These are phyloP conservation scores for Philypnodon macrostomus DNA, from an alignment of 2,797 vertebrate species.

Conservation along the genomic window DNA sequence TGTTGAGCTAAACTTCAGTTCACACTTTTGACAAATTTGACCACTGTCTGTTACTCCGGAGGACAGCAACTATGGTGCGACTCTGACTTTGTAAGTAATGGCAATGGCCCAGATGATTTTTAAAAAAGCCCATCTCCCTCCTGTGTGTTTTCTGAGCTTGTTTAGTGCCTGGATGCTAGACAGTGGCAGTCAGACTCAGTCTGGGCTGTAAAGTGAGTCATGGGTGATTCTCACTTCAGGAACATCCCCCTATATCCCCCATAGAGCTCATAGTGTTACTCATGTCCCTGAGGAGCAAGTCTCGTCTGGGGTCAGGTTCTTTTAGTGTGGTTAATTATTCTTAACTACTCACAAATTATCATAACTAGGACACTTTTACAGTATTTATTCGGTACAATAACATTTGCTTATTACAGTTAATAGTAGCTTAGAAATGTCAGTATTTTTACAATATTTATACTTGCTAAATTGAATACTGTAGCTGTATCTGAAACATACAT, in stretches of 20 bases:
- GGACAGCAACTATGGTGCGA: conserved; percentile 46
- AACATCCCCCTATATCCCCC: conserved; percentile 7
- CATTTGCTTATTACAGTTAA: too few relatives aligned
- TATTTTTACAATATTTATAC: too few relatives aligned
- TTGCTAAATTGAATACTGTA: too few relatives aligned
- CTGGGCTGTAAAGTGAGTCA: conserved; percentile 56
- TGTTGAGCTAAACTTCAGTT: background rate
- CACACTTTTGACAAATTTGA: conserved; percentile 7
- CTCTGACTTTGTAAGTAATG: conserved; percentile 45
- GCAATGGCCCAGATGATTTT: conserved; percentile 12
- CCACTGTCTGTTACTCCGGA: conserved; percentile 29
- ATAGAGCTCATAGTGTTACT: conserved; percentile 10
- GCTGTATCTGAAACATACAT: too few relatives aligned
- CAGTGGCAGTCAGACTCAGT: conserved; percentile 28
- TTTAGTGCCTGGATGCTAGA: conserved; percentile 25
- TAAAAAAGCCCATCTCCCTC: conserved; percentile 11
- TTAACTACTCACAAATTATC: background rate
- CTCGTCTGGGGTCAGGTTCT: conserved; percentile 1
- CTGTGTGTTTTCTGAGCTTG: conserved; percentile 34
- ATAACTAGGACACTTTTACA: background rate
- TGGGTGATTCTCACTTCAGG: conserved; percentile 25
- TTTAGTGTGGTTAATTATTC: conserved; percentile 2
- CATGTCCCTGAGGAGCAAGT: conserved; percentile 2
- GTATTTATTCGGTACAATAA: background rate
- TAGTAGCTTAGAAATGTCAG: too few relatives aligned